phyloP scores from a whole-genome alignment of 2,888 invertebrate species.

The Leptinotarsa peninsularis region DNA sequence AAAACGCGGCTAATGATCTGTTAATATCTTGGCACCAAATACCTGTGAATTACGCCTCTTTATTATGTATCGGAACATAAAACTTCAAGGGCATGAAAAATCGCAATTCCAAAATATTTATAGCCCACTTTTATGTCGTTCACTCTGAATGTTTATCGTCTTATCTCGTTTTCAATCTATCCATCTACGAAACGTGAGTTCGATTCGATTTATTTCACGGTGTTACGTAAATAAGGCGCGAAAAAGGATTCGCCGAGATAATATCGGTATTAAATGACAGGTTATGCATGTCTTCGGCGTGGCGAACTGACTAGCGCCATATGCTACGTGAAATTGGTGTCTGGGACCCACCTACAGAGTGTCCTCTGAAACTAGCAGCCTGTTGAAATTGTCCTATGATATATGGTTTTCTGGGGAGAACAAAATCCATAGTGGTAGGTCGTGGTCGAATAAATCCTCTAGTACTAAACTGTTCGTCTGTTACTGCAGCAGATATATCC shows the following conservation, averaged over 20 bases:
- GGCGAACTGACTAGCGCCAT: slow-evolving; percentile 18
- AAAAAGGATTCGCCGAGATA: slow-evolving; percentile 43
- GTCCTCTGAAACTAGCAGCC: neutral
- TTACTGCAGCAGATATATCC: no score
- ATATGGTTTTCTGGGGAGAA: no score
- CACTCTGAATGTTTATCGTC: slow-evolving; percentile 18
- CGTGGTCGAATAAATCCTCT: no score
- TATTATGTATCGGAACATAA: neutral
- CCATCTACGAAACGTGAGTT: slow-evolving; percentile 20
- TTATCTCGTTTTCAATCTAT: slow-evolving; percentile 19
- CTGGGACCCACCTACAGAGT: slow-evolving; percentile 16
- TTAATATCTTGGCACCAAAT: neutral
- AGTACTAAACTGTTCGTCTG: no score
- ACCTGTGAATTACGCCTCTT: neutral
- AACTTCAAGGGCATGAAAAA: neutral
- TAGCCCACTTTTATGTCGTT: slow-evolving; percentile 21
- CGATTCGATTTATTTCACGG: slow-evolving; percentile 35
- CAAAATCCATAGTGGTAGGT: no score
- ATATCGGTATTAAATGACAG: slow-evolving; percentile 41
- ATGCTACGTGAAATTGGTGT: slow-evolving; percentile 19
- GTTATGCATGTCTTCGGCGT: slow-evolving; percentile 39
- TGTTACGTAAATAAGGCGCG: slow-evolving; percentile 41
- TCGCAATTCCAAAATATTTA: slow-evolving; percentile 9
- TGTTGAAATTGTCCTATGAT: no score
- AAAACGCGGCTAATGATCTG: no score